A percentile compares a stretch with the other conserved stretches of the same genome.
Evolutionary conservation across 1,140 invertebrate genomes (phyloP).

Genomic region (Diabrotica undecimpunctata): DNA sequence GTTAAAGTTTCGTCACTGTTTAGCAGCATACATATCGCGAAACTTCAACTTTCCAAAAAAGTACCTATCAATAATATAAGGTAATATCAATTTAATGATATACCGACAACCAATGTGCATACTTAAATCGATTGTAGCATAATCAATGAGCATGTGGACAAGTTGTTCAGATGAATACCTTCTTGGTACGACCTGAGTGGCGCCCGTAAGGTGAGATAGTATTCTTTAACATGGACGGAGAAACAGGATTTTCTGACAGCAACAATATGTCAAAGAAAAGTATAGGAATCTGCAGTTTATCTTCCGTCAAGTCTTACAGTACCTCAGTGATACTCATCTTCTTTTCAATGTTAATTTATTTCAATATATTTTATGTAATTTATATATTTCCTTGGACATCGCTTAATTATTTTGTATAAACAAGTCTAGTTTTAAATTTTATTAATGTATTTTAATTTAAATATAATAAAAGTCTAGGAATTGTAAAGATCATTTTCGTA

Average conservation of each 20-base stretch:
- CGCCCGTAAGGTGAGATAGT: conserved; percentile 35
- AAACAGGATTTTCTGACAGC: not conserved
- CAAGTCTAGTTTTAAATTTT: no score
- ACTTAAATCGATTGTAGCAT: conserved; percentile 26
- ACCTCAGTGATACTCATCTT: no score
- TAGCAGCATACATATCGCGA: conserved; percentile 3
- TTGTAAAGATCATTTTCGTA: no score
- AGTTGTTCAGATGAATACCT: conserved; percentile 36
- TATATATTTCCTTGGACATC: no score
- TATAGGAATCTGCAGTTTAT: no score
- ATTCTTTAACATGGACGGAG: conserved; percentile 19
- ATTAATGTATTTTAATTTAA: no score
- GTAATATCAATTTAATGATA: conserved; percentile 5
- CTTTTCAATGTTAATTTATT: no score
- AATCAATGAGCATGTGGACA: conserved; percentile 30
- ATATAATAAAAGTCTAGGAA: no score
- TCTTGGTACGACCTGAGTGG: conserved; percentile 35
- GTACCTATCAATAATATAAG: not conserved
- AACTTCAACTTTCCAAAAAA: conserved; percentile 16
- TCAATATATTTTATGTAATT: no score
- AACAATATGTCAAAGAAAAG: no score
- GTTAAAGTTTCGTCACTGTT: not conserved
- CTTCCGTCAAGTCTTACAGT: no score
- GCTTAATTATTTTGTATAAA: no score
- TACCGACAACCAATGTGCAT: conserved; percentile 10